Evolutionary conservation across 2,888 invertebrate species (phyloP), one percentile per base, ranked within the genome.

Genomic region (Scaptomyza flava): DNA sequence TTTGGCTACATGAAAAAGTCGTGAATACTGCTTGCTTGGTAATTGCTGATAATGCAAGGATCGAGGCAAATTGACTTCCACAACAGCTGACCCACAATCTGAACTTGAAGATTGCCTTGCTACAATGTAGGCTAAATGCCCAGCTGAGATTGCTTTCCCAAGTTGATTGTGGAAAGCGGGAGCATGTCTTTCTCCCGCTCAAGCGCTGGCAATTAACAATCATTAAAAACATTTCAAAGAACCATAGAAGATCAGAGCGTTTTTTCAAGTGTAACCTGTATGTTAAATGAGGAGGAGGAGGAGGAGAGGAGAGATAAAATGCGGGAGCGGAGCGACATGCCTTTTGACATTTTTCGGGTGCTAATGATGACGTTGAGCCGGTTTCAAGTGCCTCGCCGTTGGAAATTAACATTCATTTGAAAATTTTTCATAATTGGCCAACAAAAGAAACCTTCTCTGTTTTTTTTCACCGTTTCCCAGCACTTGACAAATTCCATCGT

Each of bases 381-480:
- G 42, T 63, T 66, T 77, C 72, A 63, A 77, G 68, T 69, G 69
- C 46, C 14, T 38, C n/a, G 5, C 47, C 54, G 6, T 2, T 12
- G 50, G 30, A 78, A 83, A 81, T 77, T 69, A 68, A 78, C 60
- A 72, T 77, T 80, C 68, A 79, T 77, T 71, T 72, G 59, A 67
- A 81, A 81, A 36, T 80, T 83, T 80, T 78, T 79, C 76, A 78
- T 83, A 85, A 83, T 83, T 85, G 83, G 76, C 65, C 78, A 74
- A 23, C 9, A 31, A 7, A 7, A 31, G 0, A 34, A 34, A 34
- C 33, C 34, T 12, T 36, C 36, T n/a, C n/a, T 36, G 47, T 23
- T 23, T 4, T 41, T 43, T 33, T 17, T 23, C 12, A 8, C 59
- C 51, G 36, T 48, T 68, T 45, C 31, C 51, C 54, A 52, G 38